phyloP scores from a whole-genome alignment of 2,113 vertebrate species.

The Vanacampus margaritifer region DNA sequence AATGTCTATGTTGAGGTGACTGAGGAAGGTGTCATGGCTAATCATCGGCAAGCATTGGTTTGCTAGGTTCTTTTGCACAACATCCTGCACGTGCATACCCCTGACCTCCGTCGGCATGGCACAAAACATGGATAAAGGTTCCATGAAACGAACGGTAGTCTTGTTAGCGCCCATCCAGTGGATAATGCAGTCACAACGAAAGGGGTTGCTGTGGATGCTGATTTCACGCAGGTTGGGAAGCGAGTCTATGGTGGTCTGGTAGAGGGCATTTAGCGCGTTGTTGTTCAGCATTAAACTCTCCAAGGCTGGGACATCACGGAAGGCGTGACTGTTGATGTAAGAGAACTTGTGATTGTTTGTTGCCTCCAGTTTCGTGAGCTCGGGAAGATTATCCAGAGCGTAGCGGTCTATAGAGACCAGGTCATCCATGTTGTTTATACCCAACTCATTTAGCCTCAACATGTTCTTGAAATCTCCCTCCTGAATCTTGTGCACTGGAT shows the following conservation, averaged over 20 bases:
- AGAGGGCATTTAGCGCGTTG: constrained; percentile 90
- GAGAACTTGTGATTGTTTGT: constrained; percentile 96
- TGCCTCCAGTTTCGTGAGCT: constrained; percentile 94
- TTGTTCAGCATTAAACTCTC: constrained; percentile 98
- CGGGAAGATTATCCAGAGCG: constrained; percentile 91
- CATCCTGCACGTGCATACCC: constrained; percentile 86
- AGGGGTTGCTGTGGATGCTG: constrained; percentile 93
- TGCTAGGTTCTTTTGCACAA: constrained; percentile 77
- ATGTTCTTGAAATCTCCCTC: constrained; percentile 96
- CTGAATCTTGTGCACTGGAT: constrained; percentile 91
- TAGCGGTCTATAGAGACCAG: constrained; percentile 88
- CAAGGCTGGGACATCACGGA: constrained; percentile 89
- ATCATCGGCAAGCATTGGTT: constrained; percentile 95
- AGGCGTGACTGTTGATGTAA: constrained; percentile 86
- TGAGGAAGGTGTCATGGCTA: constrained; percentile 86
- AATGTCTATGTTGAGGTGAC: constrained; percentile 82
- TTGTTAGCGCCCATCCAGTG: constrained; percentile 94
- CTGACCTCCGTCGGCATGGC: constrained; percentile 85
- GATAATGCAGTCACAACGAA: constrained; percentile 93
- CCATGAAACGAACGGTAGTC: constrained; percentile 94
- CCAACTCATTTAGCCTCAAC: constrained; percentile 91
- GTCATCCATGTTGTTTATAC: constrained; percentile 97
- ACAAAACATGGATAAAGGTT: constrained; percentile 93
- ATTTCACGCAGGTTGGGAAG: constrained; percentile 94
- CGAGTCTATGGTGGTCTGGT: constrained; percentile 86